Percentiles rank a stretch among this genome's conserved stretches.
Conservation (phyloP, 1,140 invertebrate genomes). For the Scaptomyza pallida region DNA sequence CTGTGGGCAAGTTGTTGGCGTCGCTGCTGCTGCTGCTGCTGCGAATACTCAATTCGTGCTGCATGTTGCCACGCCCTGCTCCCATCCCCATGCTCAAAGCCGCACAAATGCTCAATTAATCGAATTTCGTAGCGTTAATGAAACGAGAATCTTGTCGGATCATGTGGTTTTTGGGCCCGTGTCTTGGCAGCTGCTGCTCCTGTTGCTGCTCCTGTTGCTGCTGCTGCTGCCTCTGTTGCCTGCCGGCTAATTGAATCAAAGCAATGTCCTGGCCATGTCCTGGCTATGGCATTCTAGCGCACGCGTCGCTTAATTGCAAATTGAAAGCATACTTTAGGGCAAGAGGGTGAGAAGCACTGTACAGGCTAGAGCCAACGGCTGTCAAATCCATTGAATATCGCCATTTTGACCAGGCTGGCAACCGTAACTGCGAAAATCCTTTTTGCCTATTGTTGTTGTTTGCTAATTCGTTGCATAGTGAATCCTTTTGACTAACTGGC, state of each 20-base stretch:
- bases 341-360: no score
- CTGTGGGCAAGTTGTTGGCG: slow-evolving; percentile 56
- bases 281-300: slow-evolving; percentile 48
- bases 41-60: slow-evolving; percentile 12
- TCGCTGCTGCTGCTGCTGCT: background rate
- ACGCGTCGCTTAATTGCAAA: slow-evolving; percentile 70
- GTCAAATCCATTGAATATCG: slow-evolving; percentile 72
- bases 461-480: background rate
- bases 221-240: no score
- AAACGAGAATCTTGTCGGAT: slow-evolving; percentile 63
- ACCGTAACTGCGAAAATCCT: background rate
- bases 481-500: slow-evolving; percentile 44
- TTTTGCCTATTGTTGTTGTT: background rate
- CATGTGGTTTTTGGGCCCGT: slow-evolving; percentile 61
- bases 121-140: slow-evolving; percentile 73
- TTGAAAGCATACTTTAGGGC: slow-evolving; percentile 67
- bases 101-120: slow-evolving; percentile 80
- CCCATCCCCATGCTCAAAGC: slow-evolving; percentile 16
- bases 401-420: slow-evolving; percentile 17
- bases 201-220: no score
- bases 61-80: slow-evolving; percentile 28
- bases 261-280: slow-evolving; percentile 31
- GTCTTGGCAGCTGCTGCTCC: slow-evolving; percentile 25
- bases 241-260: slow-evolving; percentile 77
- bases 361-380: slow-evolving; percentile 50